Conservation (phyloP, 2,888 invertebrate species). For the Cosmorhoe ocellata region DNA sequence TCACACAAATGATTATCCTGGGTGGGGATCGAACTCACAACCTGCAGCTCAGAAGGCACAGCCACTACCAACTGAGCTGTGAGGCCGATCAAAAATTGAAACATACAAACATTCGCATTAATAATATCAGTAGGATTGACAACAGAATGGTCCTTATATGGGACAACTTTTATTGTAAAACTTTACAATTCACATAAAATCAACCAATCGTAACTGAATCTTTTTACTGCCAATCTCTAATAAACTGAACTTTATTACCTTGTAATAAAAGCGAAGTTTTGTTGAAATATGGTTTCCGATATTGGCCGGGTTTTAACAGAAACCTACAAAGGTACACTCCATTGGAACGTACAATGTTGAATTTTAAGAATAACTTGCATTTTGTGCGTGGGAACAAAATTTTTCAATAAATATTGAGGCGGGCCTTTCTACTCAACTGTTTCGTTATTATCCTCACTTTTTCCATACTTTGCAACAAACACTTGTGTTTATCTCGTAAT, state of each 20-base stretch:
- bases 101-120: too few species aligned
- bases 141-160: conserved; percentile 10
- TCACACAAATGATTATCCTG: too few species aligned
- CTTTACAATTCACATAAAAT: conserved; percentile 28
- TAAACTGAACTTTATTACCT: conserved; percentile 26
- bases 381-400: conserved; percentile 21
- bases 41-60: too few species aligned
- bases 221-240: conserved; percentile 17
- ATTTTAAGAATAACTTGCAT: conserved; percentile 7
- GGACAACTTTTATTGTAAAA: conserved; percentile 24
- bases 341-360: conserved; percentile 28
- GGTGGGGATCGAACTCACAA: too few species aligned
- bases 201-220: conserved; percentile 18
- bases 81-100: too few species aligned
- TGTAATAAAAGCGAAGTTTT: conserved; percentile 23
- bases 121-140: not conserved
- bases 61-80: too few species aligned
- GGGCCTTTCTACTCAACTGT: too few species aligned
- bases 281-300: conserved; percentile 9
- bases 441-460: too few species aligned
- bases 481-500: too few species aligned
- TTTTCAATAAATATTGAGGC: not conserved
- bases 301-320: conserved; percentile 14
- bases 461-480: too few species aligned
- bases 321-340: conserved; percentile 17